These are phyloP conservation scores for Lepisosteus oculatus DNA, from an alignment of 2,113 vertebrate genomes.

Conservation along the genomic window DNA sequence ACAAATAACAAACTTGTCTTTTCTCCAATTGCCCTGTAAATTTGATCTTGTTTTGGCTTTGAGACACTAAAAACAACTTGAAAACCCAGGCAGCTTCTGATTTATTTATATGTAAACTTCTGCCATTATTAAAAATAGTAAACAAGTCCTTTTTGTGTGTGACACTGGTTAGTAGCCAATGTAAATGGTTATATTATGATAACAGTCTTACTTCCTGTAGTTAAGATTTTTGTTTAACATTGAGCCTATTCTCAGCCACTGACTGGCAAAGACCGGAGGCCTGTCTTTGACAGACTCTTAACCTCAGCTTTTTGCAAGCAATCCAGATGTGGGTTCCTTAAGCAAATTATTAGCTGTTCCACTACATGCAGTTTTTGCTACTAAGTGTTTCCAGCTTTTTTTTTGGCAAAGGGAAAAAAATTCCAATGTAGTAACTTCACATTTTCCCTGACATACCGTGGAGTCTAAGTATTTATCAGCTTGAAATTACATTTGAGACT, in stretches of 20 bases:
- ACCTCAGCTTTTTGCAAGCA: slow-evolving; percentile 76
- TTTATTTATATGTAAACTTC: slow-evolving; percentile 58
- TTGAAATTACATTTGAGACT: slow-evolving; percentile 60
- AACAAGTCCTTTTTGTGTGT: slow-evolving; percentile 72
- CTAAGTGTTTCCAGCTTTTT: slow-evolving; percentile 90
- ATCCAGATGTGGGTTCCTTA: slow-evolving; percentile 89
- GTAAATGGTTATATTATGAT: slow-evolving; percentile 83
- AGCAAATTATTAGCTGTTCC: slow-evolving; percentile 88
- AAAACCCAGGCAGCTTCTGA: slow-evolving; percentile 33
- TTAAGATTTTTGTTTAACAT: slow-evolving; percentile 88
- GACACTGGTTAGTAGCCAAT: slow-evolving; percentile 76
- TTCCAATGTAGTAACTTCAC: slow-evolving; percentile 83
- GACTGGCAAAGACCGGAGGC: slow-evolving; percentile 61
- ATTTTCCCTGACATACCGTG: slow-evolving; percentile 81
- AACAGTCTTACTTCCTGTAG: slow-evolving; percentile 88
- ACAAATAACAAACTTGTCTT: slow-evolving; percentile 51
- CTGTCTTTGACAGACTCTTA: slow-evolving; percentile 75
- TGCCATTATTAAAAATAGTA: slow-evolving; percentile 66
- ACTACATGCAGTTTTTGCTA: slow-evolving; percentile 78
- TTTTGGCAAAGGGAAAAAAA: slow-evolving; percentile 67
- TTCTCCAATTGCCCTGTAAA: slow-evolving; percentile 47
- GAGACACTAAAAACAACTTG: slow-evolving; percentile 55
- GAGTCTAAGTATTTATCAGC: slow-evolving; percentile 82
- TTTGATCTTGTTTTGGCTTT: slow-evolving; percentile 50
- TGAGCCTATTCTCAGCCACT: slow-evolving; percentile 72